Base-by-base conservation (phyloP, 2,797 vertebrate genomes). In the Rallus crepitans region DNA sequence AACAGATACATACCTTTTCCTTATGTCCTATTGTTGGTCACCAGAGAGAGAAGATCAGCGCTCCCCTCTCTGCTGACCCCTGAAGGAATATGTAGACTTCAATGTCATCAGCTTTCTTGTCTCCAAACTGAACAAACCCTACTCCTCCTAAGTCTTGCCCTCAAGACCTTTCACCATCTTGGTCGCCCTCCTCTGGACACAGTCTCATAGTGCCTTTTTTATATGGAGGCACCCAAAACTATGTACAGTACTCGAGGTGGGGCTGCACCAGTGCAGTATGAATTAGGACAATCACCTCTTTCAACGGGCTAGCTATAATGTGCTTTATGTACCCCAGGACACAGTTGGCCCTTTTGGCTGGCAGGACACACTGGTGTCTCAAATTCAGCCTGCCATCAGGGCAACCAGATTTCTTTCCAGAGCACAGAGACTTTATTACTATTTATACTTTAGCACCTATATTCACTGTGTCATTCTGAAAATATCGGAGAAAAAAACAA, bases 401-500 rank as follows among this genome's bases (percentile, higher is more conserved):
- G 6, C 61, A 42, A 31, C 14, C 19, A 31, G 9, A 42, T 31
- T 5, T 15, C 39, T 40, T 31, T 42, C 61, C 7, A 3, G 2
- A 3, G 19, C 19, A 19, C n/a, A n/a, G n/a, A 72, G 63, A 89
- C 53, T 91, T 72, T 87, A 68, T 70, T 78, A 60, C 40, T 71
- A 68, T 45, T 95, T 93, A 82, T 53, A 72, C 70, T 95, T 93
- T 93, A 91, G 37, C 56, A 52, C 90, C 71, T 93, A 37, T 89
- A 92, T 94, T 93, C 90, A 87, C 70, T 77, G 12, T 95, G 42
- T 35, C 45, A 63, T 89, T 76, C 50, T 91, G 48, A 89, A 96
- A 78, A 94, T 7, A 23, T 52, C 33, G 70, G 50, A 90, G 27
- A 66, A 47, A 45, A 70, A 50, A 89, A 63, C 8, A 21, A 50